Evolutionary conservation across 2,888 invertebrate genomes (phyloP), one percentile per base, ranked within the genome.

Genomic region (Petrolisthes cinctipes): DNA sequence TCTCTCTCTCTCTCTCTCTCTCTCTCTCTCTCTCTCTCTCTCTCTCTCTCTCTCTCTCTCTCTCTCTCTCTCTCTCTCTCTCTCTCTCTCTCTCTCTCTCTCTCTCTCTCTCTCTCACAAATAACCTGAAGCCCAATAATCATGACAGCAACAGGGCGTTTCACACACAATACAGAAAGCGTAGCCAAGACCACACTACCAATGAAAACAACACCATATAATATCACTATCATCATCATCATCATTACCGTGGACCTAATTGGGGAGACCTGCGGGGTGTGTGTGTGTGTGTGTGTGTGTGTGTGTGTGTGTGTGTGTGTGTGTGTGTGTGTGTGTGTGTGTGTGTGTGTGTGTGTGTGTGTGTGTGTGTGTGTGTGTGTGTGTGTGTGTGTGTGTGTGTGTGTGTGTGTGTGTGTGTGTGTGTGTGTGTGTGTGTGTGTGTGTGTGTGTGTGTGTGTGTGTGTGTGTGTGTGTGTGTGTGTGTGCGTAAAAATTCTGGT

Each of bases 391-490:
- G 75, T 75, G 75, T 75, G 75, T 75, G 75, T 75, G 75, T 75
- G 75, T 75, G 75, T 75, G 75, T 75, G 75, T 75, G 75, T 75
- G 37, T 37, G 37, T 37, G 37, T 37, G 78, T 51, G 51, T 78
- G 4, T 37, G 78, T 78, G 78, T 78, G 53, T 51, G 78, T 51
- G 51, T 78, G 51, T 23, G 76, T 76, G 76, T 78, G 78, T 11
- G 78, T 78, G 78, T 78, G 78, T 78, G 51, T 78, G 75, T 75
- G 75, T 75, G 23, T 75, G 75, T 75, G 75, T 75, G 75, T 75
- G 75, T 75, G 75, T 75, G 75, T 75, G 75, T 75, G 75, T 75
- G 75, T 75, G 75, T 75, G 75, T 75, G 37, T 37, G 37, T 37
- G 37, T 37, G 37, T 37, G 37, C 2, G 37, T 37, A 14, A 51